Base-by-base conservation (phyloP, 2,888 invertebrate genomes). In the Apotomis capreana region DNA sequence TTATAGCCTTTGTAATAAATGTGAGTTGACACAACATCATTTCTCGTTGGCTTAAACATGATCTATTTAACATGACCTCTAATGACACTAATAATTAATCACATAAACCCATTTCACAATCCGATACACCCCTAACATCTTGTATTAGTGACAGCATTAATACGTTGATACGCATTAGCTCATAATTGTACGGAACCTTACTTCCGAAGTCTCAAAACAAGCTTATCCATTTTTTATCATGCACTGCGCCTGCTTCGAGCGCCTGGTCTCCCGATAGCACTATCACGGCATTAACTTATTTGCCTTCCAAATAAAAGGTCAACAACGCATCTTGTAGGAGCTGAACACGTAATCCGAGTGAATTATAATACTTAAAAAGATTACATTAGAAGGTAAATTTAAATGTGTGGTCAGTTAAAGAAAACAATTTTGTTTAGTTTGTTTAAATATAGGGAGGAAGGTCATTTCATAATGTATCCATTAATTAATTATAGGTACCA, bases 341-440 rank as follows among this genome's bases (percentile, higher is more conserved):
- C 61, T 70, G 51, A 36, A 36, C n/a, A 15, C 0, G 54, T 72
- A 63, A 72, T 68, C 72, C 68, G 4, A 58, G 60, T 63, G 68
- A 72, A 59, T 72, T 72, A 72, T 68, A 59, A 62, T 68, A 72
- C 68, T 72, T 71, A 62, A 72, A 26, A 59, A 72, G 62, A 57
- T 71, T 72, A 57, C 51, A 52, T 58, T 52, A 13, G 10, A 46
- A 60, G 37, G 63, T 68, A 72, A 72, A 68, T 58, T 58, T 36
- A 58, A 63, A 58, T 44, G 72, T 68, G 72, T 72, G 72, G 72
- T 68, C 72, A 68, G 40, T 54, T 49, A 26, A 4, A 61, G 13
- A 40, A 58, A 36, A 64, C 10, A 12, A 10, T 49, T 49, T 49
- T 49, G 10, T 10, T 9, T 9, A 10, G 3, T 49, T 8, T 44